phyloP scores from a whole-genome alignment of 2,888 invertebrate species.

The Pomacea canaliculata region DNA sequence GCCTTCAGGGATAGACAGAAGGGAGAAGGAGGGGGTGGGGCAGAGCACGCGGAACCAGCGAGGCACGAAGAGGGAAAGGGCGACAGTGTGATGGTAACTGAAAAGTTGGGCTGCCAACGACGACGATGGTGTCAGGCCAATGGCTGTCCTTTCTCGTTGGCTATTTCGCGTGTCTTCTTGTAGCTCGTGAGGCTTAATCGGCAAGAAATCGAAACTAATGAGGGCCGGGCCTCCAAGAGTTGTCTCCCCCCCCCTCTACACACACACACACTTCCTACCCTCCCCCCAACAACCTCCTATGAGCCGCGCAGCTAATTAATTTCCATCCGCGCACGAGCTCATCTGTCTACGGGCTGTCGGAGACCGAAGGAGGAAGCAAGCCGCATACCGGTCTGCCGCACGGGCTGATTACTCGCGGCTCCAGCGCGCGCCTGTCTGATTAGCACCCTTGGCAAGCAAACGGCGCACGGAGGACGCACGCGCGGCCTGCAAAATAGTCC shows the following conservation, averaged over 20 bases:
- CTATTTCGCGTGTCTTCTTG: slow-evolving; percentile 7
- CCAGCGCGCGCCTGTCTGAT: slow-evolving; percentile 11
- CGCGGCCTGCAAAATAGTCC: background rate
- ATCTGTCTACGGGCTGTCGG: slow-evolving; percentile 15
- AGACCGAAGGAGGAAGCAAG: slow-evolving; percentile 5
- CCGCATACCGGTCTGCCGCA: background rate
- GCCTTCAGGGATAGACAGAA: no score
- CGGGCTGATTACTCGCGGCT: background rate
- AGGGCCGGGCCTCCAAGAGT: slow-evolving; percentile 16
- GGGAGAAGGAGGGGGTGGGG: no score
- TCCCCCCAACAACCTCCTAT: slow-evolving; percentile 8
- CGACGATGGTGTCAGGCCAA: background rate
- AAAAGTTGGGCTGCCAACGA: background rate
- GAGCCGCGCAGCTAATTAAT: slow-evolving; percentile 22
- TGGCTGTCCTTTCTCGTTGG: slow-evolving; percentile 14
- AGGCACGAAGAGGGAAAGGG: background rate
- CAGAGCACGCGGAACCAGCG: no score
- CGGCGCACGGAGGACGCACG: background rate
- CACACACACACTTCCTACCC: no score
- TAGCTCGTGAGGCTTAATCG: slow-evolving; percentile 13
- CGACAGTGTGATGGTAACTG: background rate
- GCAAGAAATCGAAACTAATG: slow-evolving; percentile 16
- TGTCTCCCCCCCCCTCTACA: background rate
- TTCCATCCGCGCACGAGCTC: slow-evolving; percentile 19
- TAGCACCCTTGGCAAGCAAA: slow-evolving; percentile 6